Percentiles rank a stretch among this genome's conserved stretches.
Conservation (phyloP, 2,113 vertebrate species). For the Grammomys dolichurus region DNA sequence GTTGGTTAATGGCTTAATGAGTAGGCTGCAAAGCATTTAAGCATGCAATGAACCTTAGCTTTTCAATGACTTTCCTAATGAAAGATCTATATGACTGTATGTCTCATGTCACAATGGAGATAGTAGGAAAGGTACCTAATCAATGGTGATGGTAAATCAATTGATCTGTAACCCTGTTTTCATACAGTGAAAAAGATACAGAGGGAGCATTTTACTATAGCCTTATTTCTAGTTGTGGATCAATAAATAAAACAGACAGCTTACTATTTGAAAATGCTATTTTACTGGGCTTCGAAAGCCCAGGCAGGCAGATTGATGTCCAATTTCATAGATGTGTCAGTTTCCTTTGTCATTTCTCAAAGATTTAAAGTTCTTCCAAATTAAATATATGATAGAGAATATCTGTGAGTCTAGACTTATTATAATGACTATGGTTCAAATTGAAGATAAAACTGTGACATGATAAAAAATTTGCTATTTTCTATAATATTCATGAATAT, state of each 20-base stretch:
- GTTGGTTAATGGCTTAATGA: constrained; percentile 90
- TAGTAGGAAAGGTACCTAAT: constrained; percentile 87
- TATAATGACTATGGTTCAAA: constrained; percentile 84
- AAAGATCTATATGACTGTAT: constrained; percentile 90
- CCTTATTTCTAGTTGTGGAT: constrained; percentile 85
- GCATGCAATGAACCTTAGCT: constrained; percentile 88
- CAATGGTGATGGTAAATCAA: constrained; percentile 91
- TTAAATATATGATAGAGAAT: constrained; percentile 86
- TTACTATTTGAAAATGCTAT: constrained; percentile 87
- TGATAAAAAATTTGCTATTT: constrained; percentile 64
- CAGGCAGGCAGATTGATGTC: constrained; percentile 84
- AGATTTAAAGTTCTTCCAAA: constrained; percentile 88
- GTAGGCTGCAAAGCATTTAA: constrained; percentile 88
- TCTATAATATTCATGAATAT: constrained; percentile 71
- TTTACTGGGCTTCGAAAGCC: constrained; percentile 85
- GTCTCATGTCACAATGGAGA: constrained; percentile 89
- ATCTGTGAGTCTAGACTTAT: constrained; percentile 85
- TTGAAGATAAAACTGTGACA: constrained; percentile 81
- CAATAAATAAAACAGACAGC: constrained; percentile 89
- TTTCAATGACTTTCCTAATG: constrained; percentile 90
- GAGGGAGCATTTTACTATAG: constrained; percentile 86
- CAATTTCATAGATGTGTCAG: constrained; percentile 85
- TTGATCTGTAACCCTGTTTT: constrained; percentile 91
- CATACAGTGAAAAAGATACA: constrained; percentile 87
- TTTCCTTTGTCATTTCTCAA: constrained; percentile 87